Evolutionary conservation across 2,888 invertebrate species (phyloP).

Genomic region (Eurytoma californica): DNA sequence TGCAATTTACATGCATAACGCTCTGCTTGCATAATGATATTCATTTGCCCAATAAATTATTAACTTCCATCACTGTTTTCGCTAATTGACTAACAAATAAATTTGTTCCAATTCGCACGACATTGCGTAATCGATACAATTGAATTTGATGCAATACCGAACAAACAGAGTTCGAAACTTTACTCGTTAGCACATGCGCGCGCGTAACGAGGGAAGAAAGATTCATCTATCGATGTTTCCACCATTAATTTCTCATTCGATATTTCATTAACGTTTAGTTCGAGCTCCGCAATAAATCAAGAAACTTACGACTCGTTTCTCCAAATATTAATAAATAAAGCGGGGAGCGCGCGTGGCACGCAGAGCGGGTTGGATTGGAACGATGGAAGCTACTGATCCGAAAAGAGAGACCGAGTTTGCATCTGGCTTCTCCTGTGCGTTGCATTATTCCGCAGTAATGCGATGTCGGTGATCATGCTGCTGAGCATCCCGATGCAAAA

Average conservation of each 20-base stretch:
- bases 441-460: constrained; percentile 3
- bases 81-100: too few species aligned
- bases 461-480: neutral
- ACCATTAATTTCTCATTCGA: neutral
- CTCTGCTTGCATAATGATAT: too few species aligned
- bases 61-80: too few species aligned
- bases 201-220: too few species aligned
- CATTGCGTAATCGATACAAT: too few species aligned
- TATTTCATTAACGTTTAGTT: constrained; percentile 1
- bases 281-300: neutral
- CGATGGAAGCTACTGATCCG: constrained; percentile 2
- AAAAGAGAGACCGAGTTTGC: neutral
- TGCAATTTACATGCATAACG: too few species aligned
- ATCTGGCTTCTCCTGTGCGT: neutral
- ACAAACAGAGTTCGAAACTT: too few species aligned
- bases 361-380: neutral
- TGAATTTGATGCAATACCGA: too few species aligned
- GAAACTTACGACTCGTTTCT: constrained; percentile 7
- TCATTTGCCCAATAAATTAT: too few species aligned
- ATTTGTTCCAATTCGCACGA: too few species aligned
- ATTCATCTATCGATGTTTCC: neutral
- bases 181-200: too few species aligned
- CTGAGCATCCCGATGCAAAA: neutral
- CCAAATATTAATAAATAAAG: constrained; percentile 18
- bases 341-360: neutral